These are phyloP conservation scores for Zoroaster sp. DNA, from an alignment of 53 echinoderm and acorn worm genomes.

Conservation along the genomic window DNA sequence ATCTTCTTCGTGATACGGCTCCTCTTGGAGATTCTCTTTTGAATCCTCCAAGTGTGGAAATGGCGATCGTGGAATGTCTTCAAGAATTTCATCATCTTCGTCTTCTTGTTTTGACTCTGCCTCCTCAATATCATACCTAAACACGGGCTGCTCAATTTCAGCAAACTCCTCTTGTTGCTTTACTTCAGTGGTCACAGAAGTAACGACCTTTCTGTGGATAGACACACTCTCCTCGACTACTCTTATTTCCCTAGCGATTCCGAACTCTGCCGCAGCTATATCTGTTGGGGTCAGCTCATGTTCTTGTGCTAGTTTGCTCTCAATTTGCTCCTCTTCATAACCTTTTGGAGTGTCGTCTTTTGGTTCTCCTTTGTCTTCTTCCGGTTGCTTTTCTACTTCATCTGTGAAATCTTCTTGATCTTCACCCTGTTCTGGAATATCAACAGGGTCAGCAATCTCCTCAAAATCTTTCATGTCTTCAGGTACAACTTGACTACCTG, in stretches of 20 bases:
- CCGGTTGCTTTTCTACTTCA: not conserved
- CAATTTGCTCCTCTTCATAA: conserved; percentile 15
- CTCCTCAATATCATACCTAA: conserved; percentile 6
- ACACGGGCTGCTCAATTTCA: conserved; percentile 4
- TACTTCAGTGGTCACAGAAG: not conserved
- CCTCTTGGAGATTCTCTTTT: not conserved
- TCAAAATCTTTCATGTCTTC: conserved; percentile 33
- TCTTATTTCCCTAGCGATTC: conserved; percentile 39
- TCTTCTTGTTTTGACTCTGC: not conserved
- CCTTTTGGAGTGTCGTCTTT: conserved; percentile 64
- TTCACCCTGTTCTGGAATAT: not conserved
- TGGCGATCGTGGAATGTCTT: conserved; percentile 47
- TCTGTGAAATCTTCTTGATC: not conserved
- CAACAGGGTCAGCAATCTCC: not conserved
- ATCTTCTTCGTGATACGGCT: conserved; percentile 32
- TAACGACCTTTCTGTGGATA: not conserved
- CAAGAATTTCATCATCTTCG: conserved; percentile 31
- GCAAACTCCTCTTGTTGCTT: not conserved
- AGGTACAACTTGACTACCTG: not conserved
- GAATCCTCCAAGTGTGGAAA: conserved; percentile 29
- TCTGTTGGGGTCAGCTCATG: not conserved
- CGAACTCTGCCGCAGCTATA: conserved; percentile 41
- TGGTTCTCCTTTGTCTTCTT: not conserved
- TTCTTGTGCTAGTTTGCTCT: conserved; percentile 17
- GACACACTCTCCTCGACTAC: conserved; percentile 38